Evolutionary conservation across 2,113 vertebrate species (phyloP), one percentile per base, ranked within the genome.

Genomic region (Suncus etruscus): DNA sequence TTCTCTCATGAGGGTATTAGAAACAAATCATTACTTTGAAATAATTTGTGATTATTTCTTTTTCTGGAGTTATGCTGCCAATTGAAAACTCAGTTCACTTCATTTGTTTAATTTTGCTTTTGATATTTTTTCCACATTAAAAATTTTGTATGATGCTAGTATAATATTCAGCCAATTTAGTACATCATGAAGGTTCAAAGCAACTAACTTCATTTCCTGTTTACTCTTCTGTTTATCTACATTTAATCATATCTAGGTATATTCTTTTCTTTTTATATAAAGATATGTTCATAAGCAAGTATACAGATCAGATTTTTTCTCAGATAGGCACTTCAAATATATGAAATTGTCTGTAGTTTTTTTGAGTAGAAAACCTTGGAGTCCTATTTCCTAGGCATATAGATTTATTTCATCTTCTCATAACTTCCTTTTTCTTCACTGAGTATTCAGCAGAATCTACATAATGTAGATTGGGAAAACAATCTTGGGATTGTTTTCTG

Each of bases 401-500:
- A 39, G 20, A 7, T 72, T 70, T 22, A 4, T 11, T 1, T 45
- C 7, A 27, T 1, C 9, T 0, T 25, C 22, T 61, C 18, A 61
- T 22, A 61, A 20, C 58, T 16, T 61, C 58, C 18, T 22, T 15
- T 3, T 11, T 73, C 16, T 91, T 7, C 25, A 18, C 14, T 47
- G 0, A 22, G 45, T 54, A 12, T 10, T n/a, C 7, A 61, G 9
- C 6, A 3, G 5, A 0, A 0, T 8, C 11, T 63, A 5, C 0
- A 22, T 39, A 25, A 0, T 0, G 15, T 54, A 65, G 66, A 6
- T 8, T 18, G 5, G 3, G 39, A 39, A 39, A 39, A 39, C 39
- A 39, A 39, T 39, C 39, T n/a, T 22, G 32, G 66, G 27, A 9
- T 66, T 51, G 47, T n/a, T 70, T 76, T 61, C 24, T 85, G 45